Percentiles rank a stretch among this genome's conserved stretches.
Conservation (phyloP, 35 echinoderm and acorn worm genomes). For the Ophiothrix spiculata region DNA sequence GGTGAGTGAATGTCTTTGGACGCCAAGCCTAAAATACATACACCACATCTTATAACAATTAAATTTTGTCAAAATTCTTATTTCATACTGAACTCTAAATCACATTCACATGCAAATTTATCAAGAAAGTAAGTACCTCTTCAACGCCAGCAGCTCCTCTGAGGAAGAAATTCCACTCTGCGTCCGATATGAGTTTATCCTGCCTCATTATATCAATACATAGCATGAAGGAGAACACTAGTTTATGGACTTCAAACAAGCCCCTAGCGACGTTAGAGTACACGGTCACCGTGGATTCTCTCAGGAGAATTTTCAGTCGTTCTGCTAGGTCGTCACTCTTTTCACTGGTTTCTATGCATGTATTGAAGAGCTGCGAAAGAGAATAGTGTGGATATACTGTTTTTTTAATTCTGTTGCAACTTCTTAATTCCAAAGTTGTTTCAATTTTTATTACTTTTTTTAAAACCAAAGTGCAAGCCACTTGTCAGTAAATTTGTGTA, state of each 20-base stretch:
- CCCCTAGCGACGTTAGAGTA: constrained; percentile 95
- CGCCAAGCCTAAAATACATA: too few species aligned
- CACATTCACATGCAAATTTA: not conserved
- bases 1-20: too few species aligned
- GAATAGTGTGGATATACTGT: too few species aligned
- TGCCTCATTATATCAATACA: constrained; percentile 93
- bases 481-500: too few species aligned
- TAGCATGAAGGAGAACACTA: constrained; percentile 99
- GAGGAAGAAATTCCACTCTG: constrained; percentile 97
- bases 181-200: constrained; percentile 59
- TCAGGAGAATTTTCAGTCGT: constrained; percentile 61
- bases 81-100: not conserved
- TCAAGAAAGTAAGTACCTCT: constrained; percentile 45
- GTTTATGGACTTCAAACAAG: constrained; percentile 92
- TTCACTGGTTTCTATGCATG: constrained; percentile 91
- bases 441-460: too few species aligned
- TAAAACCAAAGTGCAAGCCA: too few species aligned
- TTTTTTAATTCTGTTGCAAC: too few species aligned
- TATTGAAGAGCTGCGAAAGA: constrained; percentile 79
- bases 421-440: too few species aligned
- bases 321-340: constrained; percentile 80
- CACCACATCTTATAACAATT: too few species aligned
- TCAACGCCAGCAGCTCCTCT: constrained; percentile 81
- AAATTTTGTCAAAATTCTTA: too few species aligned
- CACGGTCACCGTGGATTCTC: constrained; percentile 75